Conservation (phyloP, 1,140 invertebrate genomes). For the Drosophila watanabei region DNA sequence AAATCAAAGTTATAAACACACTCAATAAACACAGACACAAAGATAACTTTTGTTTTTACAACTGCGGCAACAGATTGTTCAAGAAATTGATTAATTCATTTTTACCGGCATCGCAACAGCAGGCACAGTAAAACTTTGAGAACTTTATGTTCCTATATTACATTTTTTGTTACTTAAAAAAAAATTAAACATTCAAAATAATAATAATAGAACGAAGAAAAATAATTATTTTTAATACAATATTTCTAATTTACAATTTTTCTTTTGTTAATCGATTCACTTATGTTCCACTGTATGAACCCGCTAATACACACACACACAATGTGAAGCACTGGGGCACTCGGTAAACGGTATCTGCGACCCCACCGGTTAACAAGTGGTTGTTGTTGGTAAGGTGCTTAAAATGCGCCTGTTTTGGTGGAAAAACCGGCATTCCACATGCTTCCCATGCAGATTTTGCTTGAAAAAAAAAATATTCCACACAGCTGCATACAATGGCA, state of each 20-base stretch:
- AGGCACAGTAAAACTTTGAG: slow-evolving; percentile 4
- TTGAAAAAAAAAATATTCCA: slow-evolving; percentile 5
- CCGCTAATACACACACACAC: not conserved
- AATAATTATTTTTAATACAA: not conserved
- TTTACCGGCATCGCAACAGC: slow-evolving; percentile 8
- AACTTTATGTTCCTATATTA: no score
- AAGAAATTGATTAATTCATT: slow-evolving; percentile 27
- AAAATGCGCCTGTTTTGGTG: slow-evolving; percentile 14
- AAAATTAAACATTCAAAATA: not conserved
- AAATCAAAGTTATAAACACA: slow-evolving; percentile 28
- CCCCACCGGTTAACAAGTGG: slow-evolving; percentile 44
- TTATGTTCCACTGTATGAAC: slow-evolving; percentile 1
- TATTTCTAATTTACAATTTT: not conserved
- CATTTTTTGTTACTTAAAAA: not conserved
- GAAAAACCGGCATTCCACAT: slow-evolving; percentile 29
- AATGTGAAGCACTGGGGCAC: not conserved
- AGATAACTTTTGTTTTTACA: slow-evolving; percentile 19
- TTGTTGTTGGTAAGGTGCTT: slow-evolving; percentile 28
- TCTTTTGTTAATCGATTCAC: not conserved
- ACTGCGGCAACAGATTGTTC: slow-evolving; percentile 20
- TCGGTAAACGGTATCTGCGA: slow-evolving; percentile 16
- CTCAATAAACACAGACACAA: slow-evolving; percentile 12
- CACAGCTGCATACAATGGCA: slow-evolving; percentile 26
- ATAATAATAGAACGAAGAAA: not conserved
- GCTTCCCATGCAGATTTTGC: slow-evolving; percentile 14